Conservation (phyloP, 2,888 invertebrate genomes). For the Phymatocera aterrima region DNA sequence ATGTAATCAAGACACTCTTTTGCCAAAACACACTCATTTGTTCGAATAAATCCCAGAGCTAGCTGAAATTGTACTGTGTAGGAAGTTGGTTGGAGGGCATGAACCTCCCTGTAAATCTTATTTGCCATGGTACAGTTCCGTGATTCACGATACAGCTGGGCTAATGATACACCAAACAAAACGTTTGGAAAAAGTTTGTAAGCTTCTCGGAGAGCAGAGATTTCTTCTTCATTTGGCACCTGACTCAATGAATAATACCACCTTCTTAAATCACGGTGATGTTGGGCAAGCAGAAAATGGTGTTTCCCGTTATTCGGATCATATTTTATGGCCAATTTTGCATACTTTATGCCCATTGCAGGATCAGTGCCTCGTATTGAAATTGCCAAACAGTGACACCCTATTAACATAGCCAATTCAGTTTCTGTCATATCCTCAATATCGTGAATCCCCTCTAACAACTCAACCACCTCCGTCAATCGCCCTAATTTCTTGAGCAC, state of each 20-base stretch:
- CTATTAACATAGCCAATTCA: constrained; percentile 10
- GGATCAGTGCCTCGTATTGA: neutral
- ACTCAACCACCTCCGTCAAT: neutral
- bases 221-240: neutral
- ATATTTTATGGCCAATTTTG: neutral
- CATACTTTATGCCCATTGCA: neutral
- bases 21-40: neutral
- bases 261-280: neutral
- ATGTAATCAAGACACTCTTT: constrained; percentile 34
- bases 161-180: constrained; percentile 4
- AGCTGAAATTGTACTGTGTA: neutral
- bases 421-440: neutral
- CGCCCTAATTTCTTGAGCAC: neutral
- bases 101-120: constrained; percentile 15
- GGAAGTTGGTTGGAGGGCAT: constrained; percentile 6
- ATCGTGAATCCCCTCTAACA: neutral
- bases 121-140: neutral
- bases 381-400: neutral
- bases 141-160: constrained; percentile 23
- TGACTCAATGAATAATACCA: neutral
- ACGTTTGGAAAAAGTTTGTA: constrained; percentile 10
- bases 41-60: constrained; percentile 27
- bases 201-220: neutral
- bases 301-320: constrained; percentile 9
- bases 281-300: neutral